Evolutionary conservation across 2,888 invertebrate species (phyloP).

Genomic region (Ceraclea dissimilis): DNA sequence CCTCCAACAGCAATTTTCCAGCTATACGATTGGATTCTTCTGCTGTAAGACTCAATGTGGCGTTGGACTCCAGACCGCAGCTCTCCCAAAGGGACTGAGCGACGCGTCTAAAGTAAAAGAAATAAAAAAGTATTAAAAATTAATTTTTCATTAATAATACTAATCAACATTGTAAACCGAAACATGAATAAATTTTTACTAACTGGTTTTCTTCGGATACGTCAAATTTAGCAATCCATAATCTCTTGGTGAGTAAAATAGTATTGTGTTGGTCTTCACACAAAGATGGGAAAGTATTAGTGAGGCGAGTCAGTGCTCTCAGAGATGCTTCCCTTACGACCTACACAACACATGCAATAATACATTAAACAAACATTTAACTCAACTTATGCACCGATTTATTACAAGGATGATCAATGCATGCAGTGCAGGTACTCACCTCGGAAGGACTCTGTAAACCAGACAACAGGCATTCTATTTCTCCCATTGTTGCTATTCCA

Average conservation of each 20-base stretch:
- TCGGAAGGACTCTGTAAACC: slow-evolving; percentile 67
- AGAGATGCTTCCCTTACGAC: slow-evolving; percentile 75
- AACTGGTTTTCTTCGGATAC: slow-evolving; percentile 63
- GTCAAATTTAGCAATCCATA: slow-evolving; percentile 83
- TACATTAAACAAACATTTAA: background rate
- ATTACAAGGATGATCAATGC: background rate
- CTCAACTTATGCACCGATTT: no score
- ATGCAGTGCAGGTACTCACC: slow-evolving; percentile 28
- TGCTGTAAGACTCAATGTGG: slow-evolving; percentile 20
- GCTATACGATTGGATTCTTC: slow-evolving; percentile 30
- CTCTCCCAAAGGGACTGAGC: slow-evolving; percentile 57
- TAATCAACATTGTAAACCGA: background rate
- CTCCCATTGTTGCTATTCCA: slow-evolving; percentile 55
- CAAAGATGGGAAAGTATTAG: slow-evolving; percentile 53
- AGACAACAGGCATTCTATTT: slow-evolving; percentile 67
- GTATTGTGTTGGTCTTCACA: slow-evolving; percentile 52
- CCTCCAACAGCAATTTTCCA: slow-evolving; percentile 39
- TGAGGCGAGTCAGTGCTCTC: slow-evolving; percentile 60
- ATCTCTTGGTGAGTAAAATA: slow-evolving; percentile 57
- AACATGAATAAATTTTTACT: slow-evolving; percentile 23
- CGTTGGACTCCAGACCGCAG: slow-evolving; percentile 38
- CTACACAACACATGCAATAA: slow-evolving; percentile 29
- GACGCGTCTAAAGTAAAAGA: slow-evolving; percentile 37
- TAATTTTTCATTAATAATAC: background rate
- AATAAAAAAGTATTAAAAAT: background rate